Evolutionary conservation across 2,113 vertebrate genomes (phyloP).

Genomic region (Maccullochella peelii): DNA sequence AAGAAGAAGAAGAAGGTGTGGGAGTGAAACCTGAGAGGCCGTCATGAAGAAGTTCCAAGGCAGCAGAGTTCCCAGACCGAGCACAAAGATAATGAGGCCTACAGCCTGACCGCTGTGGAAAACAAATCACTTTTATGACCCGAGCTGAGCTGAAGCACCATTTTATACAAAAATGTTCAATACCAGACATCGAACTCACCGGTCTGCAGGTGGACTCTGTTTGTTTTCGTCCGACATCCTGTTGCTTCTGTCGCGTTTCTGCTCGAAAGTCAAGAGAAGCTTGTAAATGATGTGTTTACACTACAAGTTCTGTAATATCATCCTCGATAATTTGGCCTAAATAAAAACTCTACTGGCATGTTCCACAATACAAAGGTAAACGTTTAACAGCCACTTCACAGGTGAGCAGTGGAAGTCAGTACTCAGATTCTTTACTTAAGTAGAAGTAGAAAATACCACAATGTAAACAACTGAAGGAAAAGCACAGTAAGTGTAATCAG

Average conservation of each 20-base stretch:
- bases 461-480: too few species aligned
- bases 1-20: too few species aligned
- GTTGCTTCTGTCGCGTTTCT: constrained; percentile 20
- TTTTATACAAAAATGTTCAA: not conserved
- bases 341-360: too few species aligned
- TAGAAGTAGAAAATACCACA: too few species aligned
- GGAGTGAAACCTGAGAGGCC: constrained; percentile 84
- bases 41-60: constrained; percentile 99
- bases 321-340: too few species aligned
- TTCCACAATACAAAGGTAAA: too few species aligned
- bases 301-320: too few species aligned
- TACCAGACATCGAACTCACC: constrained; percentile 24
- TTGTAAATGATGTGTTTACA: not conserved
- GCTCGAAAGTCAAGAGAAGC: not conserved
- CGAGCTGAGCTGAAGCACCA: too few species aligned
- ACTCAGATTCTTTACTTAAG: too few species aligned
- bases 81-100: constrained; percentile 91
- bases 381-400: too few species aligned
- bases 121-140: not conserved
- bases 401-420: too few species aligned
- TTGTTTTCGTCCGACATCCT: constrained; percentile 38
- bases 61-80: constrained; percentile 90
- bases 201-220: constrained; percentile 30
- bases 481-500: too few species aligned
- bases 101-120: constrained; percentile 87